Base-by-base conservation (phyloP, 2,888 invertebrate species). In the Strigamia maritima region DNA sequence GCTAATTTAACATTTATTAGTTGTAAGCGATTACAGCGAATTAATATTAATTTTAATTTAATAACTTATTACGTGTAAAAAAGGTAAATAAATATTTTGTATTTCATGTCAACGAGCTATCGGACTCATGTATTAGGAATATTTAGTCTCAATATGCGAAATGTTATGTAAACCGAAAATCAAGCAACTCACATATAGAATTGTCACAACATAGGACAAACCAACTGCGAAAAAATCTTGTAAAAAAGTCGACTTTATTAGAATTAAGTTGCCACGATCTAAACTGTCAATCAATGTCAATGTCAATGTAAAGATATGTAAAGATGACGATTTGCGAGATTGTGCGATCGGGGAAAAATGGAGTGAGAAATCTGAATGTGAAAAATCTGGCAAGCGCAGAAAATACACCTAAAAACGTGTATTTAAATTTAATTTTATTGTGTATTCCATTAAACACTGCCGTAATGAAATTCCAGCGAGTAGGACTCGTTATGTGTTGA, bases 11-110 rank as follows among this genome's bases (percentile, higher is more conserved):
- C 8, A 54, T 65, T 70, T 70, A 14, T 70, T 70, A 28, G 70
- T 70, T 70, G 70, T 70, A 28, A 70, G 28, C 24, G 8, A 28
- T 70, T 24, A 26, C 14, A 26, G 14, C n/a, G n/a, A n/a, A n/a
- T 70, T 70, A n/a, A n/a, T 1, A 70, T 26, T 70, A 28, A 60
- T 60, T 7, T 19, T 44, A 44, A 60, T 60, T 24, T 60, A 22
- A 60, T 70, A 70, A 70, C 16, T 28, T 70, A 70, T 70, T 28
- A n/a, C n/a, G 14, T 44, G n/a, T n/a, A 44, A 44, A 44, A 44
- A 44, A n/a, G n/a, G 24, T 14, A 28, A 70, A 70, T 70, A 70
- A 70, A 70, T 70, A 70, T 70, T 70, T 70, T 70, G 26, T 28
- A 28, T 70, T 70, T 26, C 6, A 70, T 28, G 70, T 70, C 70